Conservation (phyloP, 2,888 invertebrate species). For the Taphrorychus bicolor region DNA sequence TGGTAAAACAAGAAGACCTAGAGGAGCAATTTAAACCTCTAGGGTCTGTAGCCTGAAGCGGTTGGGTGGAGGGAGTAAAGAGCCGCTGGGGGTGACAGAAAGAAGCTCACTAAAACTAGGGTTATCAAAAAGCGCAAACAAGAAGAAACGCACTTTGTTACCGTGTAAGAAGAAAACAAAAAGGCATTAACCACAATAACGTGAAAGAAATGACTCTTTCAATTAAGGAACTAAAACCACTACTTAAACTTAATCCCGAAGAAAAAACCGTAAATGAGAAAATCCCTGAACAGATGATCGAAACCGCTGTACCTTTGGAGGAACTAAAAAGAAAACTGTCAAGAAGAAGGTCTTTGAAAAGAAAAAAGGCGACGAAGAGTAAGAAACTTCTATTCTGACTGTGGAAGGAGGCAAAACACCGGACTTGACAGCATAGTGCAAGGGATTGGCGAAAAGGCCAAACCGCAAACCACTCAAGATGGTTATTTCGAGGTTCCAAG, state of each 20-base stretch:
- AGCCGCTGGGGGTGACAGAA: conserved; percentile 47
- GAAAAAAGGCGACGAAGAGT: conserved; percentile 53
- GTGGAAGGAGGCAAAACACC: conserved; percentile 43
- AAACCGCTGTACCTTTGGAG: conserved; percentile 41
- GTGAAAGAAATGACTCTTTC: conserved; percentile 49
- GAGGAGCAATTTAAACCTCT: conserved; percentile 41
- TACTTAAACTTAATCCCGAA: conserved; percentile 41
- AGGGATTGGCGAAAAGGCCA: conserved; percentile 41
- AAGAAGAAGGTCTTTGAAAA: conserved; percentile 46
- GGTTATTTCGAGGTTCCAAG: conserved; percentile 49
- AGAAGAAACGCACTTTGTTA: conserved; percentile 51
- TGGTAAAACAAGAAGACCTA: conserved; percentile 48
- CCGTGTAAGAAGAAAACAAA: conserved; percentile 50
- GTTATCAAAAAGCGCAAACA: conserved; percentile 54
- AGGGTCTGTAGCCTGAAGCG: conserved; percentile 47
- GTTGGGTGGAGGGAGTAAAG: conserved; percentile 51
- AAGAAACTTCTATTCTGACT: conserved; percentile 52
- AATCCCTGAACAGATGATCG: conserved; percentile 47
- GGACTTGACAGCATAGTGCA: conserved; percentile 54
- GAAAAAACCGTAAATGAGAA: conserved; percentile 52
- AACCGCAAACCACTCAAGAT: conserved; percentile 39
- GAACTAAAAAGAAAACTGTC: conserved; percentile 44
- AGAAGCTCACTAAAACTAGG: conserved; percentile 52
- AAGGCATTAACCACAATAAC: conserved; percentile 47
- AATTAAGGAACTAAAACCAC: conserved; percentile 49